These are phyloP conservation scores for Ursus arctos DNA, from an alignment of 2,113 vertebrate species.

Conservation along the genomic window DNA sequence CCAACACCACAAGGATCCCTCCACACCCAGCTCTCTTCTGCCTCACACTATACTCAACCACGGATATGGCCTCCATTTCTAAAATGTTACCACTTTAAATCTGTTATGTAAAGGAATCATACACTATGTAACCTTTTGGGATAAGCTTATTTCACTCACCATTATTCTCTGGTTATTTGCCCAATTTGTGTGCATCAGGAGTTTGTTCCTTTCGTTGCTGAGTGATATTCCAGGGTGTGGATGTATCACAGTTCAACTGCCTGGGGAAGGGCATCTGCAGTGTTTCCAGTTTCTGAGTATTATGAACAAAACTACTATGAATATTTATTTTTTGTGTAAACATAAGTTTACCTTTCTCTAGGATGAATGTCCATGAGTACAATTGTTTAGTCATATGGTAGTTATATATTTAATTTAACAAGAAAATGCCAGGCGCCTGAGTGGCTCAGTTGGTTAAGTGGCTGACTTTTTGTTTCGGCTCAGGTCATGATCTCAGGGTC, in stretches of 20 bases:
- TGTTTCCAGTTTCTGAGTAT: conserved; percentile 22
- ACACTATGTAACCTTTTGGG: background rate
- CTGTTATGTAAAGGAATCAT: background rate
- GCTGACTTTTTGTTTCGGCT: too few relatives aligned
- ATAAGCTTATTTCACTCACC: background rate
- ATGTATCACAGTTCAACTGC: background rate
- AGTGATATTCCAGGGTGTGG: background rate
- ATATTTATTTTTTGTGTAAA: background rate
- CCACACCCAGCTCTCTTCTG: background rate
- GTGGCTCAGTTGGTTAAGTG: background rate
- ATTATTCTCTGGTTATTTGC: background rate
- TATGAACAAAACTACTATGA: background rate
- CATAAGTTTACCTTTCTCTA: conserved; percentile 40
- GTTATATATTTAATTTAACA: conserved; percentile 34
- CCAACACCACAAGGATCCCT: background rate
- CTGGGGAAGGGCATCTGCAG: background rate
- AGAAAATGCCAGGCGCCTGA: background rate
- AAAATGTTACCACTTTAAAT: conserved; percentile 19
- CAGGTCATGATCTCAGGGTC: too few relatives aligned
- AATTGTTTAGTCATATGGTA: background rate
- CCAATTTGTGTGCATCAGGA: background rate
- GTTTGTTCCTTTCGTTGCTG: background rate
- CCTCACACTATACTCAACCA: background rate
- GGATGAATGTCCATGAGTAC: background rate
- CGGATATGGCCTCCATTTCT: background rate